Conservation (phyloP, 2,888 invertebrate genomes). For the Spilarctia lutea region DNA sequence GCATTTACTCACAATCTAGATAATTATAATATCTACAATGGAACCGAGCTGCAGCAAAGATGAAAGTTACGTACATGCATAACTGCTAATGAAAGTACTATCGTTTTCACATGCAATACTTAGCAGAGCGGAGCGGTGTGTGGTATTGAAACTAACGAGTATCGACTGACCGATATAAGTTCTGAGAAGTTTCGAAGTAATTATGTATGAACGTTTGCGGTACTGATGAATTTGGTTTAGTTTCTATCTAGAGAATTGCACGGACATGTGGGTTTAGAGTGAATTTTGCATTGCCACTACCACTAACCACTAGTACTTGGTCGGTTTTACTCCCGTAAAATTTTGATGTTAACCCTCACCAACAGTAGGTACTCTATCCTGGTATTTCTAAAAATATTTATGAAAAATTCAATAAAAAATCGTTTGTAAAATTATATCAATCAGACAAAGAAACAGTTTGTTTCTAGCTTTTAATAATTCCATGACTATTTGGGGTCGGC, state of each 20-base stretch:
- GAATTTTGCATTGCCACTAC: not conserved
- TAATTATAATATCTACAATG: not conserved
- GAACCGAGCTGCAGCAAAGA: slow-evolving; percentile 16
- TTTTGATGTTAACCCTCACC: not conserved
- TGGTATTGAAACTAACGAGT: slow-evolving; percentile 12
- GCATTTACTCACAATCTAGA: not conserved
- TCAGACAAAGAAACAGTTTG: not conserved
- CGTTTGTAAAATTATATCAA: not conserved
- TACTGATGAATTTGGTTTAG: slow-evolving; percentile 2
- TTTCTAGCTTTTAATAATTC: too few species aligned
- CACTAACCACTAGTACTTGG: not conserved
- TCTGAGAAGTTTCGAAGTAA: slow-evolving; percentile 3
- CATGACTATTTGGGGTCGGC: too few species aligned
- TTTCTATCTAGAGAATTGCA: not conserved
- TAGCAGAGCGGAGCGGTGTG: slow-evolving; percentile 19
- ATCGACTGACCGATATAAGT: slow-evolving; percentile 10
- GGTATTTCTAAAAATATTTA: too few species aligned
- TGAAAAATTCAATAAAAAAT: not conserved
- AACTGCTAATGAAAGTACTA: slow-evolving; percentile 37
- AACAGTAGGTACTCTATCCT: too few species aligned
- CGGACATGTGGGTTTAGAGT: not conserved
- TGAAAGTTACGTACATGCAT: slow-evolving; percentile 39
- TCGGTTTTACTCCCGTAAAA: not conserved
- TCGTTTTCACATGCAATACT: slow-evolving; percentile 34
- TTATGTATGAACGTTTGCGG: slow-evolving; percentile 10